Evolutionary conservation across 2,113 vertebrate species (phyloP).

Genomic region (Zosterops japonicus): DNA sequence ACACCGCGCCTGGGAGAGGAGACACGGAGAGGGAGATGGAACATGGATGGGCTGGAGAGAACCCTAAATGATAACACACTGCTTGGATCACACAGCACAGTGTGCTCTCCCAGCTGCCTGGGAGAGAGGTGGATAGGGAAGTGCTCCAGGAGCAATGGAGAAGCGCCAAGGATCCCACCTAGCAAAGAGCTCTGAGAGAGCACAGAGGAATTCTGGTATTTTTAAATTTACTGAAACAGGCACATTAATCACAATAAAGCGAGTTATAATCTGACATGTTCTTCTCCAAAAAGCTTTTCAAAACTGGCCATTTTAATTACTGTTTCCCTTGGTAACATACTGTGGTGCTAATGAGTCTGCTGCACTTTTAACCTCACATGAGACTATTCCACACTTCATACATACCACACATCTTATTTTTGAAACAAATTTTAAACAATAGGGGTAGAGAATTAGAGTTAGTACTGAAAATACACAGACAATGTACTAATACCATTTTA

Average conservation of each 20-base stretch:
- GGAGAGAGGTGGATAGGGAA: not conserved
- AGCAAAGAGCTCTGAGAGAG: not conserved
- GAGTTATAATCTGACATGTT: not conserved
- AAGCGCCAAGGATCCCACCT: not conserved
- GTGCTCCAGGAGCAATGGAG: not conserved
- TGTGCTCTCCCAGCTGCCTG: not conserved
- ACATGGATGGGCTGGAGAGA: not conserved
- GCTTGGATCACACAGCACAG: not conserved
- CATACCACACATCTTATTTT: not conserved
- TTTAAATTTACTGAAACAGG: not conserved
- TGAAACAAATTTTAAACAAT: not conserved
- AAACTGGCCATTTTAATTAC: not conserved
- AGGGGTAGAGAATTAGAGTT: not conserved
- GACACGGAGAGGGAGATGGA: not conserved
- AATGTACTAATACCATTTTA: not conserved
- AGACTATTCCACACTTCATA: not conserved
- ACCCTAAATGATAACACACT: not conserved
- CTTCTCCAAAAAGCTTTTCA: not conserved
- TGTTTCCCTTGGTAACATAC: not conserved
- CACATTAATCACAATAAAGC: not conserved
- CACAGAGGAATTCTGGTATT: not conserved
- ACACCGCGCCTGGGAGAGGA: accelerated
- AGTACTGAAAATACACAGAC: not conserved
- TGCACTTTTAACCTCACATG: not conserved
- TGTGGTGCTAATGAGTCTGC: not conserved